A percentile compares a stretch with the other conserved stretches of the same genome.
Conservation (phyloP, 1,140 invertebrate species). For the Fopius arisanus region DNA sequence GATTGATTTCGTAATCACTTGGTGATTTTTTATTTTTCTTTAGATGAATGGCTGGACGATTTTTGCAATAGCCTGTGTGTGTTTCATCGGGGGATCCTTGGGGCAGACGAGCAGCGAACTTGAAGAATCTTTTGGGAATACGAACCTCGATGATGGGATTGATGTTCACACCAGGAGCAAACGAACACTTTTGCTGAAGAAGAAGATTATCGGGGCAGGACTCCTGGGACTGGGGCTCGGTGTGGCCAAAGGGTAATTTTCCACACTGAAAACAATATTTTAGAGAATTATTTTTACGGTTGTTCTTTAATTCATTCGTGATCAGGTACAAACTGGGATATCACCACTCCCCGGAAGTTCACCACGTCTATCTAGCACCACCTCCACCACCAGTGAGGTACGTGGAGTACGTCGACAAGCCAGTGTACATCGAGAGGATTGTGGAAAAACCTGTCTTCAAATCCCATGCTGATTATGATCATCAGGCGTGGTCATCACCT, state of each 20-base stretch:
- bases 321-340: constrained; percentile 54
- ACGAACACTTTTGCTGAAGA: constrained; percentile 55
- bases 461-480: constrained; percentile 45
- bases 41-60: constrained; percentile 23
- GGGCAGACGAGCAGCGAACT: background rate
- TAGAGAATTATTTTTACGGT: background rate
- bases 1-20: too few relatives aligned
- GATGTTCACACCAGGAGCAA: constrained; percentile 43
- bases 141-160: background rate
- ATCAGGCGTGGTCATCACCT: constrained; percentile 37
- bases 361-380: constrained; percentile 51
- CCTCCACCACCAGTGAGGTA: constrained; percentile 52
- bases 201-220: constrained; percentile 55
- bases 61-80: background rate
- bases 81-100: background rate
- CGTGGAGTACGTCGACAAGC: constrained; percentile 57
- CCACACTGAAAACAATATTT: too few relatives aligned
- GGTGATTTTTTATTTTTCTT: background rate
- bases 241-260: constrained; percentile 49
- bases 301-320: background rate
- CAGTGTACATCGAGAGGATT: constrained; percentile 53
- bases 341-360: constrained; percentile 49
- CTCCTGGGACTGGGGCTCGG: constrained; percentile 58
- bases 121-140: background rate
- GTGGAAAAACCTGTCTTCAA: constrained; percentile 52